Evolutionary conservation across 2,797 vertebrate genomes (phyloP).

Genomic region (Petrocephalus schoutedeni): DNA sequence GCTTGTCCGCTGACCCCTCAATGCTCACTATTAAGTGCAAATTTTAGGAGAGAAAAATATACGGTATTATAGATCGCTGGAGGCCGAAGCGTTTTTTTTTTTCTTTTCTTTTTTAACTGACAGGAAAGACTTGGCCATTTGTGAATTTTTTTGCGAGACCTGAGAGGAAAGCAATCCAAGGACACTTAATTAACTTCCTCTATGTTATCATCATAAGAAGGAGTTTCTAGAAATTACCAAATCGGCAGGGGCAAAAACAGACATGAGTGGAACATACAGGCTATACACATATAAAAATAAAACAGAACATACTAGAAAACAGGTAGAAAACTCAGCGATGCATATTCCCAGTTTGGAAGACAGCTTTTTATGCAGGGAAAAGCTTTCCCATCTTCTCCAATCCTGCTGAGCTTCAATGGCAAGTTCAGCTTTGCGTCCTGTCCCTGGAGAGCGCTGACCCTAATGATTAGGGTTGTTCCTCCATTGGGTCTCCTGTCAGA

Average conservation of each 20-base stretch:
- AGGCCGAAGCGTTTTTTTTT: constrained; percentile 20
- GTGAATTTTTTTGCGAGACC: constrained; percentile 50
- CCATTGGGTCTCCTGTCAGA: neutral
- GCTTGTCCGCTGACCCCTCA: constrained; percentile 27
- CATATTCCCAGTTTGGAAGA: neutral
- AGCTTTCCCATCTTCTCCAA: neutral
- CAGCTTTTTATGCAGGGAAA: neutral
- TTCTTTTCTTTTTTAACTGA: constrained; percentile 19
- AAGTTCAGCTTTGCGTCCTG: neutral
- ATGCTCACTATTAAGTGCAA: constrained; percentile 28
- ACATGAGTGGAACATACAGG: neutral
- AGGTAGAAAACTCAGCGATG: neutral
- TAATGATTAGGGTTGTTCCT: neutral
- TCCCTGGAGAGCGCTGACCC: neutral
- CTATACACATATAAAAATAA: neutral
- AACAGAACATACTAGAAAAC: neutral
- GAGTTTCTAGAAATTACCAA: neutral
- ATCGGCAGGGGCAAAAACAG: neutral
- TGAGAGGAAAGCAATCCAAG: constrained; percentile 53
- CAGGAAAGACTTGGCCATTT: constrained; percentile 19
- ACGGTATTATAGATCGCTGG: neutral
- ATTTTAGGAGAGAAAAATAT: neutral
- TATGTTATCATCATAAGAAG: neutral
- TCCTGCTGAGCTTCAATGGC: neutral
- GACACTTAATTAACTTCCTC: constrained; percentile 14